Evolutionary conservation across 2,888 invertebrate species (phyloP).

Genomic region (Leucania comma): DNA sequence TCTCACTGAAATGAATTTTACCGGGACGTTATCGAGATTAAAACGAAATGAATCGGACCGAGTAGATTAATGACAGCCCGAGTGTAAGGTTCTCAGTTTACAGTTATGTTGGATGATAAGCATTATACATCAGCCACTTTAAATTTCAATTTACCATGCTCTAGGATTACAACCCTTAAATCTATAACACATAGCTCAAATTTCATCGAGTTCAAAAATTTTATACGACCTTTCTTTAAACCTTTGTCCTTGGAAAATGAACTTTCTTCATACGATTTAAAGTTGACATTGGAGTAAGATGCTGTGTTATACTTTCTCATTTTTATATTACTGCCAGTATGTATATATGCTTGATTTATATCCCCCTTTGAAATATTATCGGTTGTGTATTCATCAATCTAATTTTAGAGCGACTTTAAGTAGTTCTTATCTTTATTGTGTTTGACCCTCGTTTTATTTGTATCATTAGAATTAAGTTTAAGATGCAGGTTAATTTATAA

Average conservation of each 20-base stretch:
- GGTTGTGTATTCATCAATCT: constrained; percentile 51
- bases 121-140: constrained; percentile 38
- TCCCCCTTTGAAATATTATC: constrained; percentile 58
- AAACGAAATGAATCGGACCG: constrained; percentile 67
- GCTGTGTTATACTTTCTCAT: constrained; percentile 21
- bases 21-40: constrained; percentile 63
- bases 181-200: constrained; percentile 19
- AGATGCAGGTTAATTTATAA: constrained; percentile 36
- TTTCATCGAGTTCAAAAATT: constrained; percentile 10
- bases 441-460: constrained; percentile 50
- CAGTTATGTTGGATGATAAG: constrained; percentile 46
- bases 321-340: constrained; percentile 31
- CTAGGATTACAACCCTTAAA: constrained; percentile 36
- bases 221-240: constrained; percentile 27
- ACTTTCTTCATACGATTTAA: neutral
- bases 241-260: constrained; percentile 10
- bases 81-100: constrained; percentile 54
- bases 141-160: constrained; percentile 36
- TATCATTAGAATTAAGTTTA: constrained; percentile 40
- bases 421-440: constrained; percentile 52
- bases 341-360: constrained; percentile 52
- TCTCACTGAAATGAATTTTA: constrained; percentile 55
- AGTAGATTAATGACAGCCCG: constrained; percentile 67
- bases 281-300: constrained; percentile 1
- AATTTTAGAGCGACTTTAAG: constrained; percentile 49